Percentiles rank a stretch among this genome's conserved stretches.
phyloP scores from a whole-genome alignment of 2,113 vertebrate species.

The Burhinus bistriatus region DNA sequence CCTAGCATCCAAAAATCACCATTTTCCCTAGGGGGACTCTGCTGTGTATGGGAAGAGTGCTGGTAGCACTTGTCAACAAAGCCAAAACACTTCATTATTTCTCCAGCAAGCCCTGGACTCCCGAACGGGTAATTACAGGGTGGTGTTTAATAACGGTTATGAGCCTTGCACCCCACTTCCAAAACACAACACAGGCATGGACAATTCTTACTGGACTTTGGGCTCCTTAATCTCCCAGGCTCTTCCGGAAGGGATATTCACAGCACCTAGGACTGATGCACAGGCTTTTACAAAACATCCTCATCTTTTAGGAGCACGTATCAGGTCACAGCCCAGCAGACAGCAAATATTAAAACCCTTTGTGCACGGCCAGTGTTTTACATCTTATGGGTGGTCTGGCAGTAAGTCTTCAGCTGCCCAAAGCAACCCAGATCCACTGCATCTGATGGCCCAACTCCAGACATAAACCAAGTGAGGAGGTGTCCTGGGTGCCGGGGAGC shows the following conservation, averaged over 20 bases:
- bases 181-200: background rate
- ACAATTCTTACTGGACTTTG: background rate
- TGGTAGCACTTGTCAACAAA: background rate
- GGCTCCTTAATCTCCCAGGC: background rate
- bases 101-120: background rate
- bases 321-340: background rate
- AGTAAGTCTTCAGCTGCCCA: background rate
- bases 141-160: background rate
- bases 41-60: accelerated
- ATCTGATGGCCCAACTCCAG: background rate
- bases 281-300: background rate
- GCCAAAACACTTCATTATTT: background rate
- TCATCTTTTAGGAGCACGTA: background rate
- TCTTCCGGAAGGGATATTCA: background rate
- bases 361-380: background rate
- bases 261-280: background rate
- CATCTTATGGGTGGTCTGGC: background rate
- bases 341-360: background rate
- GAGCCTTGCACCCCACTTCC: background rate
- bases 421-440: background rate
- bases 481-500: background rate
- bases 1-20: background rate
- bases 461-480: background rate
- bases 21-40: background rate
- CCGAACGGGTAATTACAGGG: background rate